Evolutionary conservation across 2,888 invertebrate genomes (phyloP), one percentile per base, ranked within the genome.

Genomic region (Diplazon laetatorius): DNA sequence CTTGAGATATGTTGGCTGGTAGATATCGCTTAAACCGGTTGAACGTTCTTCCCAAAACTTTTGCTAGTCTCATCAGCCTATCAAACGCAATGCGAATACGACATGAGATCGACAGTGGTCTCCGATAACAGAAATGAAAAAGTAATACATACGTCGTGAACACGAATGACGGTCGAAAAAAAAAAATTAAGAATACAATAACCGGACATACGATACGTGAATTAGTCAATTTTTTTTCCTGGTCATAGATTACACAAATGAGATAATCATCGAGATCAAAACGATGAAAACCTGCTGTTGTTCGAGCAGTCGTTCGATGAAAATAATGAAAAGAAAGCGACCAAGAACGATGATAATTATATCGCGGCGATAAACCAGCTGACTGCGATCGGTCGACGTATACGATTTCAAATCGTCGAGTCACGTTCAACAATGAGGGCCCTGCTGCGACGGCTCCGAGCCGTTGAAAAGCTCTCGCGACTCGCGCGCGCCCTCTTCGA

Each of bases 301-400:
- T 14, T 12, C 9, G 14, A 62, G 55, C 35, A n/a, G n/a, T n/a
- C n/a, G 39, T 68, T 55, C 14, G 3, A 60, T 48, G 25, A 37
- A 14, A 22, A 65, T n/a, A 65, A 48, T 57, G 20, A 42, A 30
- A 6, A 59, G 35, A 25, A 22, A 76, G 52, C 42, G n/a, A 55
- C 52, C 50, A 52, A 82, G 70, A 74, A 80, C 62, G 66, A 77
- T 79, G 20, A 16, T 37, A 73, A 82, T 72, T 80, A 84, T 86
- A 85, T 87, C 83, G 82, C 82, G 80, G 81, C 83, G 87, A 87
- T 87, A 4, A 87, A 82, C 88, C 86, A 85, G 86, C 88, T 88
- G 87, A 70, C 82, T 85, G 30, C 55, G 30, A 2, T 2, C 30
- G 30, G 30, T 48, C 62, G n/a, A 35, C 22, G 60, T 55, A 50